These are phyloP conservation scores for Uropsilus gracilis DNA, from an alignment of 2,113 vertebrate genomes.

Conservation along the genomic window DNA sequence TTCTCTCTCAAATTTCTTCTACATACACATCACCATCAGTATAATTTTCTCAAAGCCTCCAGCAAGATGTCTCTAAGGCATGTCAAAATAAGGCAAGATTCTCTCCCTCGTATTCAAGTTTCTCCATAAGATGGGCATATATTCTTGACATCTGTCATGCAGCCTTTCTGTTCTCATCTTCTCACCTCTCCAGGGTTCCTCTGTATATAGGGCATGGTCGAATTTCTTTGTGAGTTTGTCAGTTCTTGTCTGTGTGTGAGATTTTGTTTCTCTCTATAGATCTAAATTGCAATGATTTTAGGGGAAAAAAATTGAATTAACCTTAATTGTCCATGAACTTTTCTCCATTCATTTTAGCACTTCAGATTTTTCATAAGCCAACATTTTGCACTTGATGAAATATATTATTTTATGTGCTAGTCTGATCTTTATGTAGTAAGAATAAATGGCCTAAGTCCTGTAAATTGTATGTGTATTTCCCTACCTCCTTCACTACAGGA, in stretches of 20 bases:
- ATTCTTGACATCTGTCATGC: background rate
- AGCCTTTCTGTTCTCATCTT: background rate
- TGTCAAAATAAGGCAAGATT: background rate
- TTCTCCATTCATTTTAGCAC: background rate
- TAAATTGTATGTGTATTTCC: background rate
- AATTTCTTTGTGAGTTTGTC: background rate
- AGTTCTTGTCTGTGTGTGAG: background rate
- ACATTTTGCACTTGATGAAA: background rate
- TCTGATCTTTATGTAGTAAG: background rate
- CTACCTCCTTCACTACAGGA: background rate
- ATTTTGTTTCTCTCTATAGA: background rate
- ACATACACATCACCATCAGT: too few relatives aligned
- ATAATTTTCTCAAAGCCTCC: background rate
- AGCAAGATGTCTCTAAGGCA: background rate
- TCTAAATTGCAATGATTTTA: background rate
- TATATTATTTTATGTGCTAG: background rate
- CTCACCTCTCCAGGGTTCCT: too few relatives aligned
- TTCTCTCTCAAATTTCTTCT: background rate
- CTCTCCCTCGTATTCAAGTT: background rate
- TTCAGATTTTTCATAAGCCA: slow-evolving; percentile 4
- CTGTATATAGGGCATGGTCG: fast-evolving
- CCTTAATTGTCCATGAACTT: background rate
- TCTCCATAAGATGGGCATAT: background rate
- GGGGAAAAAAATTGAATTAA: background rate
- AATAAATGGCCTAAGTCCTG: background rate